Base-by-base conservation (phyloP, 2,888 invertebrate species). In the Baronia brevicornis region DNA sequence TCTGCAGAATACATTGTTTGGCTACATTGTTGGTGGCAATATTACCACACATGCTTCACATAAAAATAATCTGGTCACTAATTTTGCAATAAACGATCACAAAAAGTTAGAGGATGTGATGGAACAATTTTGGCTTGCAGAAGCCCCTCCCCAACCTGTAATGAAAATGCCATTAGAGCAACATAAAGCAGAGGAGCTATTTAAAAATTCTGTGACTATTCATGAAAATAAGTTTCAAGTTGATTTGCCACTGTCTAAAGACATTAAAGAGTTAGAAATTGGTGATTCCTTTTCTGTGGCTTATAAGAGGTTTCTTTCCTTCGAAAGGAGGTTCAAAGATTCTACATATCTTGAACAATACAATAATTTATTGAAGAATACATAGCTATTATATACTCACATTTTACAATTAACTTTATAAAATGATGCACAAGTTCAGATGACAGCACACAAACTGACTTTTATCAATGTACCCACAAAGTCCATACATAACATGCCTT, bases 1-100 rank as follows among this genome's bases (percentile, higher is more conserved):
- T 14, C 23, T 43, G n/a, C 41, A 44, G 33, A 44, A 46, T 25
- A 46, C 42, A 5, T 45, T 45, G n/a, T n/a, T n/a, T 38, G 42
- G 42, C 1, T 39, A 42, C 18, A 27, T 34, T 8, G 36, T 41
- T 21, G 41, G 33, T 14, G 41, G 41, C 18, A 37, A n/a, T n/a
- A n/a, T n/a, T n/a, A n/a, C n/a, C n/a, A n/a, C n/a, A n/a, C n/a
- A n/a, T n/a, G n/a, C n/a, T n/a, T n/a, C n/a, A n/a, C n/a, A n/a
- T n/a, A 17, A 26, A 19, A 17, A 8, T n/a, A 8, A 29, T 22
- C 14, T 28, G 4, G 35, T 38, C 5, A 15, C 24, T 5, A 40
- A 36, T 13, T 38, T 34, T 24, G 33, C 23, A 2, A 31, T 33
- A 33, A 36, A 21, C 28, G 17, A 36, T 19, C 5, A 7, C 6